phyloP scores from a whole-genome alignment of 2,113 vertebrate species.

The Rafetus swinhoei region DNA sequence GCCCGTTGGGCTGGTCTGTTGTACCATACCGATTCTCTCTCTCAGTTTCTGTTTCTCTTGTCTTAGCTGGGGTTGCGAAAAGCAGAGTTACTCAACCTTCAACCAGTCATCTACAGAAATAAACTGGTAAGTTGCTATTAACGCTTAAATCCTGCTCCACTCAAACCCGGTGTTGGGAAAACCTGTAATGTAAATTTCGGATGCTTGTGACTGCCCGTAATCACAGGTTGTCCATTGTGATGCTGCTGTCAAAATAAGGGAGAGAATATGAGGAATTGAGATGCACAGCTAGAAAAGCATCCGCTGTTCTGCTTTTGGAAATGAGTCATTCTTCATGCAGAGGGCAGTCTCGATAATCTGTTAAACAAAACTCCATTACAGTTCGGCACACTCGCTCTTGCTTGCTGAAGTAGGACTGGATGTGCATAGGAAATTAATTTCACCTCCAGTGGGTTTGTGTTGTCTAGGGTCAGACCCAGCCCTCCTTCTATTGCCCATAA shows the following conservation, averaged over 20 bases:
- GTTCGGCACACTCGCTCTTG: not conserved
- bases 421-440: not conserved
- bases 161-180: accelerated
- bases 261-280: not conserved
- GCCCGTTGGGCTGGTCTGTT: not conserved
- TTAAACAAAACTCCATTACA: not conserved
- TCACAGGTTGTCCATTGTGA: accelerated
- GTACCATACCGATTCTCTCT: not conserved
- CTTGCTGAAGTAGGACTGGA: not conserved
- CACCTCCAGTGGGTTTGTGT: not conserved
- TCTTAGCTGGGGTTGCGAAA: constrained; percentile 80
- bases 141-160: not conserved
- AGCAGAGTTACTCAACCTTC: constrained; percentile 75
- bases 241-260: not conserved
- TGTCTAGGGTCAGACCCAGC: not conserved
- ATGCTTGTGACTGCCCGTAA: not conserved
- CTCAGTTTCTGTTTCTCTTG: not conserved
- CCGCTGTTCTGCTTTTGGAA: not conserved
- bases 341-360: not conserved
- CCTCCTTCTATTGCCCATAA: not conserved
- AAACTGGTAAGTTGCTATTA: constrained; percentile 76
- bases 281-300: not conserved
- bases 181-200: accelerated
- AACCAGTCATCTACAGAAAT: constrained; percentile 74
- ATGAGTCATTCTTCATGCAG: not conserved